phyloP scores from a whole-genome alignment of 2,797 vertebrate species.

The Euthynnus affinis region DNA sequence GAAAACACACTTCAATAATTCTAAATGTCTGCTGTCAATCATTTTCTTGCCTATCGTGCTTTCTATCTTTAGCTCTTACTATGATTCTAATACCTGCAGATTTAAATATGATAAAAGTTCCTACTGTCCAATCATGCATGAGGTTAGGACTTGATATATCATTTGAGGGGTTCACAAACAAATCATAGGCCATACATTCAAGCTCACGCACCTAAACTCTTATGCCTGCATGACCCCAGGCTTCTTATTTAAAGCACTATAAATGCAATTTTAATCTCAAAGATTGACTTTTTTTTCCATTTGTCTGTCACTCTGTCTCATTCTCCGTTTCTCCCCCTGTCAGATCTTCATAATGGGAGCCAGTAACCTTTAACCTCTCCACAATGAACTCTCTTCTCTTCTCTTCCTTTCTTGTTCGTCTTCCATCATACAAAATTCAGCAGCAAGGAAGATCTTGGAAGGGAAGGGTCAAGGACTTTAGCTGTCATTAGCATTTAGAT shows the following conservation, averaged over 20 bases:
- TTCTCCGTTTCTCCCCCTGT: conserved; percentile 46
- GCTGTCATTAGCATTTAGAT: conserved; percentile 83
- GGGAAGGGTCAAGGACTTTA: conserved; percentile 76
- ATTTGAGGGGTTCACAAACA: conserved; percentile 50
- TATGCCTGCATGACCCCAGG: conserved; percentile 34
- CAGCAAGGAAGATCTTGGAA: conserved; percentile 51
- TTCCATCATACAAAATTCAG: conserved; percentile 76
- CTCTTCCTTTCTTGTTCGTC: conserved; percentile 55
- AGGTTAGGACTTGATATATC: conserved; percentile 34
- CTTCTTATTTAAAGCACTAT: conserved; percentile 59
- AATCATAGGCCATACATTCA: conserved; percentile 26
- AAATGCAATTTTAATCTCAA: conserved; percentile 74
- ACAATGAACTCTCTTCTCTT: conserved; percentile 66
- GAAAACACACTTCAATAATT: conserved; percentile 52
- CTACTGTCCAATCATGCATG: conserved; percentile 26
- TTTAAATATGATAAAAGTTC: conserved; percentile 39
- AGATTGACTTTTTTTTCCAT: conserved; percentile 37
- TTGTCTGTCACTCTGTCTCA: conserved; percentile 47
- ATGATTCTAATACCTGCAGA: conserved; percentile 52
- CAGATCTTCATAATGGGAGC: conserved; percentile 73
- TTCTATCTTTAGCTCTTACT: conserved; percentile 48
- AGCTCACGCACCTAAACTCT: conserved; percentile 18
- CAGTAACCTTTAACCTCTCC: conserved; percentile 71
- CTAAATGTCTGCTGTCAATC: conserved; percentile 65
- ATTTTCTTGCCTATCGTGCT: conserved; percentile 10